phyloP scores from a whole-genome alignment of 2,113 vertebrate species.

The Campylomormyrus numenius region DNA sequence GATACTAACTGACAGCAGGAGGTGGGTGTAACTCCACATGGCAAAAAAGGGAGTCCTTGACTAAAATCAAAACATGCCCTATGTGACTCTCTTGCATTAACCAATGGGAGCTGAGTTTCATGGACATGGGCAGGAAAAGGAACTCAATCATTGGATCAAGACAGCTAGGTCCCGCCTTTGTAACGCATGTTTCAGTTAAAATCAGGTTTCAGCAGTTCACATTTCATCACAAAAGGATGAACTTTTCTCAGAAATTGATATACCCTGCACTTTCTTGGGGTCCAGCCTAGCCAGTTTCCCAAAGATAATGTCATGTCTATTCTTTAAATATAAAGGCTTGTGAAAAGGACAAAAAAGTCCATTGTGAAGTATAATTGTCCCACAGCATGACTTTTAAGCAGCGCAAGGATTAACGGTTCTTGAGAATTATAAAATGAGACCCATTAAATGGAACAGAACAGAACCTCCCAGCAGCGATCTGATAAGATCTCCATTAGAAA shows the following conservation, averaged over 20 bases:
- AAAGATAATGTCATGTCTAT: not conserved
- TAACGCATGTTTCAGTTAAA: not conserved
- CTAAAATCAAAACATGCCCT: not conserved
- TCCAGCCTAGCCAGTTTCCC: not conserved
- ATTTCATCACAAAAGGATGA: not conserved
- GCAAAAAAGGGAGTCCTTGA: not conserved
- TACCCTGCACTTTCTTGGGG: not conserved
- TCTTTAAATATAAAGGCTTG: not conserved
- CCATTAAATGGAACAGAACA: conserved; percentile 31
- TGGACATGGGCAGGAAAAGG: too few species aligned
- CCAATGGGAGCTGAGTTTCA: not conserved
- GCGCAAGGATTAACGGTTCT: not conserved
- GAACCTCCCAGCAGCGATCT: conserved; percentile 24
- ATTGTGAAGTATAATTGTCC: not conserved
- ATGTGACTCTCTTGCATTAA: not conserved
- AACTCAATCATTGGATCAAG: not conserved
- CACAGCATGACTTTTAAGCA: not conserved
- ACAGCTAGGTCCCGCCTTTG: not conserved
- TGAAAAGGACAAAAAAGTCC: not conserved
- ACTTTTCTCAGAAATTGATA: not conserved
- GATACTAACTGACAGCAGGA: not conserved
- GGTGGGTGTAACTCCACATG: not conserved
- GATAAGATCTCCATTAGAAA: conserved; percentile 43
- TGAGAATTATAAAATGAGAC: conserved; percentile 4
- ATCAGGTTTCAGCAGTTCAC: not conserved